A percentile compares a stretch with the other conserved stretches of the same genome.
Conservation (phyloP, 2,113 vertebrate species). For the Grallaria varia region DNA sequence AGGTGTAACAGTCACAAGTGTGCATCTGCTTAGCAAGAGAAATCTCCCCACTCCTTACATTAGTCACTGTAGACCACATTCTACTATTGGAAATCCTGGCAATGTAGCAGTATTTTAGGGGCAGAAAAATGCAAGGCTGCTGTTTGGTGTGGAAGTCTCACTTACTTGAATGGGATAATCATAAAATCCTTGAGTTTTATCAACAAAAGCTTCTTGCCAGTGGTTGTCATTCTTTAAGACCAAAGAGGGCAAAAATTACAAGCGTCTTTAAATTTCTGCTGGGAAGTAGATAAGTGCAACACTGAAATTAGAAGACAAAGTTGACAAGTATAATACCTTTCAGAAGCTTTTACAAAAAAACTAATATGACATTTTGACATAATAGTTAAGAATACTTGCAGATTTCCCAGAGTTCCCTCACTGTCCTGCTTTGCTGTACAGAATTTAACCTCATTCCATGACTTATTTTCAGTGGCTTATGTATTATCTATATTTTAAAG, state of each 20-base stretch:
- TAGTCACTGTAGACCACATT: neutral
- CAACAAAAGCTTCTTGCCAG: neutral
- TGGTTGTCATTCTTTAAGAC: neutral
- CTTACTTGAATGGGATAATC: neutral
- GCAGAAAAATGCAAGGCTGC: accelerated
- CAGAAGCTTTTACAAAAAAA: neutral
- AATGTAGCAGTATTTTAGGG: accelerated
- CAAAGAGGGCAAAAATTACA: neutral
- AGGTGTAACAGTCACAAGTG: neutral
- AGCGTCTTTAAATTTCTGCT: neutral
- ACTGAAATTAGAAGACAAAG: neutral
- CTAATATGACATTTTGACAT: neutral
- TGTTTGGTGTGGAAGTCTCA: neutral
- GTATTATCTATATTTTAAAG: neutral
- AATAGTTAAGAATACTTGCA: neutral
- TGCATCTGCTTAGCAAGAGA: neutral
- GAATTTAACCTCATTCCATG: neutral
- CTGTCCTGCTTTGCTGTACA: neutral
- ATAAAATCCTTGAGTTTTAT: neutral
- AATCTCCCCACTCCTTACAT: neutral
- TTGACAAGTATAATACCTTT: neutral
- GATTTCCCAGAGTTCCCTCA: neutral
- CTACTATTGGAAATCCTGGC: neutral
- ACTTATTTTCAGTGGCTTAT: neutral
- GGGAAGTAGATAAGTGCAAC: neutral